Evolutionary conservation across 1,140 invertebrate genomes (phyloP).

Genomic region (Caenorhabditis inopinata): DNA sequence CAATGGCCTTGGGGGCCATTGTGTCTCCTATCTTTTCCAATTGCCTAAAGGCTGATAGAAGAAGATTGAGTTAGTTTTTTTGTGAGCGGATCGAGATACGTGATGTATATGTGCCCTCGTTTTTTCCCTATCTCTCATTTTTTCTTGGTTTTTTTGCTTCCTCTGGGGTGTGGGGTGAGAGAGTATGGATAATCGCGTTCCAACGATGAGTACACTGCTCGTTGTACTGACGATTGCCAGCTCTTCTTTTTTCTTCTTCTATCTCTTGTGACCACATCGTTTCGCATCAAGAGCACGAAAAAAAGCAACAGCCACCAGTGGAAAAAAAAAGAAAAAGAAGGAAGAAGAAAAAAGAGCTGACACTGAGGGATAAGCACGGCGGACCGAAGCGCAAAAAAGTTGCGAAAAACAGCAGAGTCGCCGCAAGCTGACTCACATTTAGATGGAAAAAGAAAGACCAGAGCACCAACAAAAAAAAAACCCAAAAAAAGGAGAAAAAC

Average conservation of each 20-base stretch:
- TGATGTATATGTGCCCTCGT: slow-evolving; percentile 28
- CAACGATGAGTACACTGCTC: slow-evolving; percentile 33
- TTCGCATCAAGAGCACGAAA: slow-evolving; percentile 32
- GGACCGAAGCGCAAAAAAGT: slow-evolving; percentile 24
- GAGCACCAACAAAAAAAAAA: slow-evolving; percentile 9
- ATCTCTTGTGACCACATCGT: slow-evolving; percentile 24
- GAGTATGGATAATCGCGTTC: slow-evolving; percentile 31
- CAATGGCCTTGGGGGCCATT: slow-evolving; percentile 16
- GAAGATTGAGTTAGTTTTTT: slow-evolving; percentile 33
- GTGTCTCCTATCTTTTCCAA: slow-evolving; percentile 32
- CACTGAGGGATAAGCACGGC: slow-evolving; percentile 14
- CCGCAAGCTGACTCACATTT: slow-evolving; percentile 17
- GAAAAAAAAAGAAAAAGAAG: slow-evolving; percentile 21
- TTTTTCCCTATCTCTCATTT: neutral
- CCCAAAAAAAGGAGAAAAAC: neutral
- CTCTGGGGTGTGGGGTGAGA: slow-evolving; percentile 20
- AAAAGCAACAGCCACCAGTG: slow-evolving; percentile 21
- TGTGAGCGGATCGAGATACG: slow-evolving; percentile 22
- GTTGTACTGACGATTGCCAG: slow-evolving; percentile 27
- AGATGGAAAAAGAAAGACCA: slow-evolving; percentile 24
- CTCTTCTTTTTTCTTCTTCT: slow-evolving; percentile 6
- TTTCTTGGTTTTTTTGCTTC: slow-evolving; percentile 15
- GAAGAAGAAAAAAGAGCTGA: slow-evolving; percentile 31
- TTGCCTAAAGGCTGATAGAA: slow-evolving; percentile 20
- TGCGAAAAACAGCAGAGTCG: neutral